Evolutionary conservation across 1,140 invertebrate genomes (phyloP).

Genomic region (Ooceraea biroi): DNA sequence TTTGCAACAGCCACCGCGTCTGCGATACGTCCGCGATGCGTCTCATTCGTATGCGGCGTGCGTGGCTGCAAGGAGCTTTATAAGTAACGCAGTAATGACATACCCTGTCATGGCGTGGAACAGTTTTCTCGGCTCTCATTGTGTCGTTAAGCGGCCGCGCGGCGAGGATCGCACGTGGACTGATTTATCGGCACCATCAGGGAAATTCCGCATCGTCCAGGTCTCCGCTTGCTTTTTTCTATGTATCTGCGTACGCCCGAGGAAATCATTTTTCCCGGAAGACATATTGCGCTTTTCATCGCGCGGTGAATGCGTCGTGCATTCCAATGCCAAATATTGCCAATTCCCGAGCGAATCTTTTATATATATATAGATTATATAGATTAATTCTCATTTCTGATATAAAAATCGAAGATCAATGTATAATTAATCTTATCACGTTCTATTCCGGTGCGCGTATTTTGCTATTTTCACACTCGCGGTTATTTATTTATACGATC

Average conservation of each 20-base stretch:
- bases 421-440: not conserved
- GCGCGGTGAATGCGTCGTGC: not conserved
- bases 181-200: conserved; percentile 80
- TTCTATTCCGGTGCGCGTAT: not conserved
- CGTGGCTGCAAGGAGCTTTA: conserved; percentile 78
- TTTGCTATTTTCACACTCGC: not conserved
- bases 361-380: conserved; percentile 7
- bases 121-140: conserved; percentile 80
- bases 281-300: conserved; percentile 16
- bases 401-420: not conserved
- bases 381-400: not conserved
- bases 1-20: conserved; percentile 76
- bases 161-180: conserved; percentile 64
- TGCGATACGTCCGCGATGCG: not conserved
- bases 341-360: not conserved
- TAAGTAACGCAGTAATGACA: conserved; percentile 84
- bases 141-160: conserved; percentile 71
- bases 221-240: conserved; percentile 63
- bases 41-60: conserved; percentile 80
- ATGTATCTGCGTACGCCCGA: conserved; percentile 66
- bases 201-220: conserved; percentile 75
- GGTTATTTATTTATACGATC: not conserved
- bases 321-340: not conserved
- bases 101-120: conserved; percentile 80
- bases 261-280: conserved; percentile 60